These are phyloP conservation scores for Bombus sylvicola DNA, from an alignment of 1,140 invertebrate genomes.

Conservation along the genomic window DNA sequence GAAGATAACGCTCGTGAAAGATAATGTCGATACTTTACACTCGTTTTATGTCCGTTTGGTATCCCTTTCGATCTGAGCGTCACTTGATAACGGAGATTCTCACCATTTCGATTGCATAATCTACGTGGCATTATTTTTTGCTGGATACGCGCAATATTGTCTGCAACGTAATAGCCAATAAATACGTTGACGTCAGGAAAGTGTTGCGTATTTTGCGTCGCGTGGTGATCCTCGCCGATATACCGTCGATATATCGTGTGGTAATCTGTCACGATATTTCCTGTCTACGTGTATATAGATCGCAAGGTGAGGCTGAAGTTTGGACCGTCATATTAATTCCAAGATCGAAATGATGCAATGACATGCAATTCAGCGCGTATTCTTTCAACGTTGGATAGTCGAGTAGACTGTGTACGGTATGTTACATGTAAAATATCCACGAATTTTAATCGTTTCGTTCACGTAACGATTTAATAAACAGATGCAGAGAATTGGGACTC, in stretches of 20 bases:
- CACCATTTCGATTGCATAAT: not conserved
- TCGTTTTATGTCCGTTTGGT: not conserved
- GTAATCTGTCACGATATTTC: not conserved
- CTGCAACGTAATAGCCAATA: not conserved
- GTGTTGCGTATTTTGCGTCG: not conserved
- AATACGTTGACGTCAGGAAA: slow-evolving; percentile 18
- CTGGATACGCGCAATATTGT: not conserved
- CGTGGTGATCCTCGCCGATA: not conserved
- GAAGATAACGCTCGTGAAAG: not conserved
- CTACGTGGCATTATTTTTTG: not conserved
- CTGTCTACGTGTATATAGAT: not conserved
- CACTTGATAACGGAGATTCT: not conserved
- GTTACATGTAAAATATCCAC: too few relatives aligned
- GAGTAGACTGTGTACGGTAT: not conserved
- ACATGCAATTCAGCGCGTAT: not conserved
- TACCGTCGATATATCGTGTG: not conserved
- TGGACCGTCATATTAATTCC: not conserved
- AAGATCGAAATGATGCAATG: not conserved
- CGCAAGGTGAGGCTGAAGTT: not conserved
- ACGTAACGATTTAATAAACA: too few relatives aligned
- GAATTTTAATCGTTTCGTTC: too few relatives aligned
- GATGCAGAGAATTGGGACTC: too few relatives aligned
- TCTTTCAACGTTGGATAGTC: too few relatives aligned
- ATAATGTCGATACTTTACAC: not conserved
- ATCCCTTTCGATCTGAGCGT: not conserved